Percentiles rank a stretch among this genome's conserved stretches.
phyloP scores from a whole-genome alignment of 2,113 vertebrate species.

The Vulpes ferrilata region DNA sequence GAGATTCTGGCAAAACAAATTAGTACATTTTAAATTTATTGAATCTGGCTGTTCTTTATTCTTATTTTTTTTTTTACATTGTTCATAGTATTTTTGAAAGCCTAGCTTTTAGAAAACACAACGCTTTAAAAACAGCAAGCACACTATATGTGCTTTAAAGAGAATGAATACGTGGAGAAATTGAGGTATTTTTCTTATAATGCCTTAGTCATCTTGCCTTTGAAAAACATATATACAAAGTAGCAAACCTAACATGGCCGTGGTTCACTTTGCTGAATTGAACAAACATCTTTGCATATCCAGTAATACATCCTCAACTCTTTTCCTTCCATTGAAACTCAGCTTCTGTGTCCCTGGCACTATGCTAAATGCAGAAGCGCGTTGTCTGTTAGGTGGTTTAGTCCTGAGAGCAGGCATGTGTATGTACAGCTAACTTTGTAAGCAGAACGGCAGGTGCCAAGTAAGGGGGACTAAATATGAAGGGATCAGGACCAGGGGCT shows the following conservation, averaged over 20 bases:
- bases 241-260: background rate
- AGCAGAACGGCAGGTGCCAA: background rate
- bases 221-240: background rate
- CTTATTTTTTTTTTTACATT: background rate
- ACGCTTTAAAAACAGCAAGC: background rate
- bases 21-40: background rate
- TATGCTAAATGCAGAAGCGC: background rate
- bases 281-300: background rate
- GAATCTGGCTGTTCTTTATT: background rate
- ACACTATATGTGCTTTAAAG: background rate
- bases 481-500: fast-evolving
- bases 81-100: background rate
- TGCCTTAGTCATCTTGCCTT: background rate
- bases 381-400: background rate
- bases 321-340: background rate
- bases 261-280: background rate
- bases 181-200: background rate
- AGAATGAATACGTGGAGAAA: background rate
- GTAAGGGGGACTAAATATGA: too few species aligned
- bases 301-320: too few species aligned
- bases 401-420: background rate
- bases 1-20: background rate
- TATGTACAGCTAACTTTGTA: background rate
- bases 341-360: background rate
- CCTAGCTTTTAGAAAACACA: background rate